These are phyloP conservation scores for Limenitis camilla DNA, from an alignment of 2,888 invertebrate genomes.

Conservation along the genomic window DNA sequence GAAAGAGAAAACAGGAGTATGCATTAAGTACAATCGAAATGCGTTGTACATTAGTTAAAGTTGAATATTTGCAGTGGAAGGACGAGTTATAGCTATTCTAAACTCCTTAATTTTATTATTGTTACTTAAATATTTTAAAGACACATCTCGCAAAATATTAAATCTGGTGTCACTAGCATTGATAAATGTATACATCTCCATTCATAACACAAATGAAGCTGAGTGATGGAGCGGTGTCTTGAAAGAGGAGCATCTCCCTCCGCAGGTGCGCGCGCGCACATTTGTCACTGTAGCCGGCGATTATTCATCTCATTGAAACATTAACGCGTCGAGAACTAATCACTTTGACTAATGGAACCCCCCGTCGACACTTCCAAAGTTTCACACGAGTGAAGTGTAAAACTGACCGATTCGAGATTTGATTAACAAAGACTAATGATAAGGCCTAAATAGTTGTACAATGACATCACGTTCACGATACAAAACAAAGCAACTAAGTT, in stretches of 20 bases:
- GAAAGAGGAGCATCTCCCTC: constrained; percentile 38
- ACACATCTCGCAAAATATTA: not conserved
- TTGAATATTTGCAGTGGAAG: no score
- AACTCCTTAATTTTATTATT: no score
- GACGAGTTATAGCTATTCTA: no score
- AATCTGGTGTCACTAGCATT: constrained; percentile 41
- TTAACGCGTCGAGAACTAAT: constrained; percentile 70
- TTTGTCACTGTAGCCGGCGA: constrained; percentile 71
- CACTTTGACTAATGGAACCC: constrained; percentile 73
- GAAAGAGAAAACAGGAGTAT: no score
- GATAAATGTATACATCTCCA: constrained; percentile 72
- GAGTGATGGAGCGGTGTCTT: constrained; percentile 65
- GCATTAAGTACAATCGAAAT: no score
- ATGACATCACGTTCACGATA: no score
- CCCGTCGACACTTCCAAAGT: constrained; percentile 71
- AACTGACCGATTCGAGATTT: constrained; percentile 5
- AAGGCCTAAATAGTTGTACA: no score
- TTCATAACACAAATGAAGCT: constrained; percentile 53
- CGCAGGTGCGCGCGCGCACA: constrained; percentile 69
- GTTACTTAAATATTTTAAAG: not conserved
- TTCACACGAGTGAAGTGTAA: constrained; percentile 41
- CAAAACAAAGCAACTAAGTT: no score
- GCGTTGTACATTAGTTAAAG: no score
- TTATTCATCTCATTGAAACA: constrained; percentile 75
- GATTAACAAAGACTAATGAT: constrained; percentile 1